Conservation (phyloP, 2,797 vertebrate species). For the Tiaroga cobitis region DNA sequence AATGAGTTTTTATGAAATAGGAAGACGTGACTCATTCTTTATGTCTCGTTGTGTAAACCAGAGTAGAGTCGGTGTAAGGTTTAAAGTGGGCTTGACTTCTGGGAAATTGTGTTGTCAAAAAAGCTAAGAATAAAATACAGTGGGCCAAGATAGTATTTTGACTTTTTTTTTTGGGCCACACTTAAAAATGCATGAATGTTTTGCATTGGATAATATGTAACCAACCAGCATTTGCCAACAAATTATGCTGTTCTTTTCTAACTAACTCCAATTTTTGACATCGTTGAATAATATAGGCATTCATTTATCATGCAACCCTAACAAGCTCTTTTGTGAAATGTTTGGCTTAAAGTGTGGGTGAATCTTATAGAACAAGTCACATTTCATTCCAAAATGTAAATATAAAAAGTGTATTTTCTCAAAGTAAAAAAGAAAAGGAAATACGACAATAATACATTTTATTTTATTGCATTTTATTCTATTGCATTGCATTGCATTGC, state of each 20-base stretch:
- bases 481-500: too few relatives aligned
- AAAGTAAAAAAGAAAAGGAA: neutral
- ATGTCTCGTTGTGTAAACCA: neutral
- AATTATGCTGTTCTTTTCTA: neutral
- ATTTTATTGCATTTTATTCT: too few relatives aligned
- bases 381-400: neutral
- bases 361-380: neutral
- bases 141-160: neutral
- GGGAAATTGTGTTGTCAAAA: slow-evolving; percentile 15
- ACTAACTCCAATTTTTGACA: neutral
- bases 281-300: neutral
- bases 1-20: slow-evolving; percentile 8
- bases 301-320: neutral
- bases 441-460: neutral
- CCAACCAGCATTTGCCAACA: neutral
- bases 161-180: neutral
- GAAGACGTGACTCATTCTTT: slow-evolving; percentile 36
- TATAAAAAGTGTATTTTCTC: neutral
- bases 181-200: neutral
- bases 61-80: neutral
- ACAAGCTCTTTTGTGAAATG: neutral
- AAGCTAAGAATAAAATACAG: slow-evolving; percentile 24
- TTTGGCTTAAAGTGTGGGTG: neutral
- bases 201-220: neutral
- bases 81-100: slow-evolving; percentile 1